Conservation (phyloP, 2,797 vertebrate species). For the Sitta carolinensis region DNA sequence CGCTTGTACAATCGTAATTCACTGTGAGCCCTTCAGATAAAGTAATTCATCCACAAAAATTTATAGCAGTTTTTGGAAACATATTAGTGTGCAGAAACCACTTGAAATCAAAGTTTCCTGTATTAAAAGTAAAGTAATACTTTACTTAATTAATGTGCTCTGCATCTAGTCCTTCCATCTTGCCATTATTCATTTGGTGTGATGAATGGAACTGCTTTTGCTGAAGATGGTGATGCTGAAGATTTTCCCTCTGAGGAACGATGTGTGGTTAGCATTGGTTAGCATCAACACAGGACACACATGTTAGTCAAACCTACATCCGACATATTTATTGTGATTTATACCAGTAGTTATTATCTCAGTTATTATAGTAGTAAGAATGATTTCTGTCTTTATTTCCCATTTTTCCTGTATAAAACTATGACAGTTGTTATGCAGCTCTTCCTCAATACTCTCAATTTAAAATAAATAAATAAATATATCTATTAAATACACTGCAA, state of each 20-base stretch:
- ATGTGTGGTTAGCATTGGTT: not conserved
- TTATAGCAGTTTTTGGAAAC: not conserved
- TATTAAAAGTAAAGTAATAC: not conserved
- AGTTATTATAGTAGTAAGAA: not conserved
- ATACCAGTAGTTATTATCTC: not conserved
- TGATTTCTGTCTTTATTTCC: not conserved
- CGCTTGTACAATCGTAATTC: not conserved
- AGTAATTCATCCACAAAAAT: not conserved
- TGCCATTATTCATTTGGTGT: not conserved
- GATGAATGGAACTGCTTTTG: not conserved
- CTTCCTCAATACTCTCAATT: not conserved
- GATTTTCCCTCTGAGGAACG: not conserved
- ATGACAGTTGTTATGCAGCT: not conserved
- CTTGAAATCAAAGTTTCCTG: not conserved
- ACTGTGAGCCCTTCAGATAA: not conserved
- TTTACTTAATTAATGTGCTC: not conserved
- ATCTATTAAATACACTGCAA: not conserved
- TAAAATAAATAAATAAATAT: not conserved
- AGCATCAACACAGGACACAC: too few relatives aligned
- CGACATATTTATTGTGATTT: rapidly evolving
- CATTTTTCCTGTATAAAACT: not conserved
- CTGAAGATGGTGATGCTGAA: not conserved
- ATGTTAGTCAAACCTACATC: not conserved
- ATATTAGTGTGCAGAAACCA: not conserved
- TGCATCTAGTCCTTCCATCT: not conserved